Conservation (phyloP, 2,113 vertebrate genomes). For the Pachyramphus minor region DNA sequence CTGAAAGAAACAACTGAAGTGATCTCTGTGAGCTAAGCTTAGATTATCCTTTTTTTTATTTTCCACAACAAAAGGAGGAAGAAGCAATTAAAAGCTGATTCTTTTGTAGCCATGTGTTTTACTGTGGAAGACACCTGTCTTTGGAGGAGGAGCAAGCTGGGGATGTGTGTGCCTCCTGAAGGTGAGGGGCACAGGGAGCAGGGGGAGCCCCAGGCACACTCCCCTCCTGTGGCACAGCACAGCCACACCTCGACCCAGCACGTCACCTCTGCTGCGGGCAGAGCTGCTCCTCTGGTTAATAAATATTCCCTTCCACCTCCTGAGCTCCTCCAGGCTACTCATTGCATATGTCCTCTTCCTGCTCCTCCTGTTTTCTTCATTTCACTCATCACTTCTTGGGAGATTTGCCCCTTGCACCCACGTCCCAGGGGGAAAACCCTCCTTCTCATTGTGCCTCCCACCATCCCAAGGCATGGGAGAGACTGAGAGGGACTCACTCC, state of each 20-base stretch:
- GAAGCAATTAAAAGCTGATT: constrained; percentile 33
- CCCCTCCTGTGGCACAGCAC: not conserved
- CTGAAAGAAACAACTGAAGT: constrained; percentile 43
- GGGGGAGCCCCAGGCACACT: fast-evolving
- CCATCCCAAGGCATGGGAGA: not conserved
- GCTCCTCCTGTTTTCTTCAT: fast-evolving
- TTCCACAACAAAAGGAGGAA: constrained; percentile 34
- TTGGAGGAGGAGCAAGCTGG: not conserved
- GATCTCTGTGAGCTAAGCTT: constrained; percentile 47
- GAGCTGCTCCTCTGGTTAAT: not conserved
- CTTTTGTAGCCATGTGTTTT: not conserved
- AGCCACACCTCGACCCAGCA: not conserved
- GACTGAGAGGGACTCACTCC: fast-evolving
- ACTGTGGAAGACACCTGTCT: not conserved
- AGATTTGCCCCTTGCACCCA: fast-evolving
- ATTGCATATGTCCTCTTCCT: fast-evolving
- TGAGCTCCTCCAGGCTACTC: not conserved
- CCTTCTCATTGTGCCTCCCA: fast-evolving
- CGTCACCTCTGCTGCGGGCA: fast-evolving
- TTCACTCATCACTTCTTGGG: not conserved
- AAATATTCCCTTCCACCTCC: not conserved
- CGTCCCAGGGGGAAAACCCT: fast-evolving
- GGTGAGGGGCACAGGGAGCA: not conserved
- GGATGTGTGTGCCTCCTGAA: fast-evolving
- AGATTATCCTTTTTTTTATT: constrained; percentile 1